Evolutionary conservation across 2,888 invertebrate genomes (phyloP).

Genomic region (Mythimna lalbum): DNA sequence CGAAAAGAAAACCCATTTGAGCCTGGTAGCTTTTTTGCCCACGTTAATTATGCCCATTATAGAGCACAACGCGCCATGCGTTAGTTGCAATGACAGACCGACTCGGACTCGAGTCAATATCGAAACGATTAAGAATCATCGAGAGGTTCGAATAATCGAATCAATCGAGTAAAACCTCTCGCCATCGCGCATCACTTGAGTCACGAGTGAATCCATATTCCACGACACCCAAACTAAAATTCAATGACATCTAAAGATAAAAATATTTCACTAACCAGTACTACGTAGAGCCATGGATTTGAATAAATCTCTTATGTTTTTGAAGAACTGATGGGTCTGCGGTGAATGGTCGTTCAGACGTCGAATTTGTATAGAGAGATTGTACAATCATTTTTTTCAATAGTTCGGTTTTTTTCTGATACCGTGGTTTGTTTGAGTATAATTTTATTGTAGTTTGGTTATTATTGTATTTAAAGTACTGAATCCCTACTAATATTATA

Average conservation of each 20-base stretch:
- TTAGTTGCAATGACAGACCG: too few relatives aligned
- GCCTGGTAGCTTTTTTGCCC: too few relatives aligned
- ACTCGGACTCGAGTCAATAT: too few relatives aligned
- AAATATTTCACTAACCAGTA: slow-evolving; percentile 40
- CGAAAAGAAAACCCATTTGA: too few relatives aligned
- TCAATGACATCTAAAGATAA: slow-evolving; percentile 59
- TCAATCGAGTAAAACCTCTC: too few relatives aligned
- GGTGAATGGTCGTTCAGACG: slow-evolving; percentile 17
- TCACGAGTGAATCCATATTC: slow-evolving; percentile 35
- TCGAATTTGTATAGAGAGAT: slow-evolving; percentile 3
- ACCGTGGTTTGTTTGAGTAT: not conserved
- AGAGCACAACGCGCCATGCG: too few relatives aligned
- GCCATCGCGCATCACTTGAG: too few relatives aligned
- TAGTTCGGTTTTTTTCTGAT: not conserved
- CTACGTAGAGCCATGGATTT: slow-evolving; percentile 23
- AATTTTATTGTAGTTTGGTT: slow-evolving; percentile 10
- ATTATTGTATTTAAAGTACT: not conserved
- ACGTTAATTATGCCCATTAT: too few relatives aligned
- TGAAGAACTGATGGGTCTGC: not conserved
- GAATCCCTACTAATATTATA: too few relatives aligned
- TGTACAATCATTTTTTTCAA: not conserved
- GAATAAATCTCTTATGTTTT: slow-evolving; percentile 24
- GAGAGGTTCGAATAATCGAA: too few relatives aligned
- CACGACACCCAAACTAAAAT: slow-evolving; percentile 46
- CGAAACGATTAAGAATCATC: too few relatives aligned